Conservation (phyloP, 2,888 invertebrate genomes). For the Epistrophe grossulariae region DNA sequence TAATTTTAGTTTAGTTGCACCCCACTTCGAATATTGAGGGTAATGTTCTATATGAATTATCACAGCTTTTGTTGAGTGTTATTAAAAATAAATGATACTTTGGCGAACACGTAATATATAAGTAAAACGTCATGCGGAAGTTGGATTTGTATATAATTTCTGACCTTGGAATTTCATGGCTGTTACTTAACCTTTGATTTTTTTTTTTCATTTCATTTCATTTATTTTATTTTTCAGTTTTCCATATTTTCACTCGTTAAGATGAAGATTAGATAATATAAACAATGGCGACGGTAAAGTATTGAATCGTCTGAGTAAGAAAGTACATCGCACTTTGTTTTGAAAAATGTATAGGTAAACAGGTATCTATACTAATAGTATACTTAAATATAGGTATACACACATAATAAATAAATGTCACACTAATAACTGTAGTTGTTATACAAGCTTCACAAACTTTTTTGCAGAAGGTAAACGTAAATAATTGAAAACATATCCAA, state of each 20-base stretch:
- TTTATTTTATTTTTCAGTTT: constrained; percentile 32
- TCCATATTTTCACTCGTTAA: constrained; percentile 26
- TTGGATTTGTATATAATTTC: constrained; percentile 29
- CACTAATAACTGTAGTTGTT: no score
- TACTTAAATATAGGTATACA: no score
- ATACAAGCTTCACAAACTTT: no score
- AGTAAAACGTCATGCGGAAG: constrained; percentile 58
- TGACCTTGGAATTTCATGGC: constrained; percentile 38
- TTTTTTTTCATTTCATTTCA: neutral
- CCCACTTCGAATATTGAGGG: constrained; percentile 5
- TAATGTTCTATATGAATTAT: constrained; percentile 40
- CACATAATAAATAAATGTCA: no score
- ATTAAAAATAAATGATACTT: constrained; percentile 12
- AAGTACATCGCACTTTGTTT: constrained; percentile 23
- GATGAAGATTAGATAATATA: constrained; percentile 10
- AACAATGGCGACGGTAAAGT: neutral
- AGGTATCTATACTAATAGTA: no score
- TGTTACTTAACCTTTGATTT: constrained; percentile 46
- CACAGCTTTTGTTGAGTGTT: constrained; percentile 18
- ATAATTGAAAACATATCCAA: no score
- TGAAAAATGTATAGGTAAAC: neutral
- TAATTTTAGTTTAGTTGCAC: constrained; percentile 19
- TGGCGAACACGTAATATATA: neutral
- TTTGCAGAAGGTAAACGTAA: no score
- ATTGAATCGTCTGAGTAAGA: neutral